phyloP scores from a whole-genome alignment of 2,113 vertebrate species.

The Galbula dea region DNA sequence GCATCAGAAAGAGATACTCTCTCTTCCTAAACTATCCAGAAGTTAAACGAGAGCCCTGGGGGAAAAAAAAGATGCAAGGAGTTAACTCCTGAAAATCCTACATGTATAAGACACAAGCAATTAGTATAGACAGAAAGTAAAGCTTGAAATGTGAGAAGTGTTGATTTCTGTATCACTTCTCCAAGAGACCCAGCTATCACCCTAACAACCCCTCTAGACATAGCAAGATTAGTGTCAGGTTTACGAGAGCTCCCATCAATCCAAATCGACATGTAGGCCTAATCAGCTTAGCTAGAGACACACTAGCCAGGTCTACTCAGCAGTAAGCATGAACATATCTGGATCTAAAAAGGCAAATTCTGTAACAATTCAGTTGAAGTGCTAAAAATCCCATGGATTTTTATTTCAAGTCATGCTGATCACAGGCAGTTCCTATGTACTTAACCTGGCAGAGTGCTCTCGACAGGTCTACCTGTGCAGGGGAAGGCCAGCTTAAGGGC shows the following conservation, averaged over 20 bases:
- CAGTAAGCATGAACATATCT: neutral
- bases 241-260: neutral
- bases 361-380: neutral
- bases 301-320: neutral
- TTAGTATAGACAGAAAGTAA: neutral
- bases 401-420: neutral
- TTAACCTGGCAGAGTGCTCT: neutral
- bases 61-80: neutral
- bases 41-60: neutral
- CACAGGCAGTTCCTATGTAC: neutral
- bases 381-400: neutral
- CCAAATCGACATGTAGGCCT: neutral
- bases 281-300: neutral
- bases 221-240: neutral
- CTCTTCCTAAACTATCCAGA: neutral
- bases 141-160: neutral
- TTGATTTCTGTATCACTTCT: neutral
- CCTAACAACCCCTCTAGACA: neutral
- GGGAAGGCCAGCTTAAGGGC: neutral
- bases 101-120: neutral
- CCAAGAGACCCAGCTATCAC: neutral
- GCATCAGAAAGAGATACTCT: neutral
- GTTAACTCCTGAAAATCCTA: neutral
- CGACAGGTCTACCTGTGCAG: neutral
- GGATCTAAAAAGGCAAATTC: neutral